Evolutionary conservation across 2,888 invertebrate genomes (phyloP).

Genomic region (Prenolepis imparis): DNA sequence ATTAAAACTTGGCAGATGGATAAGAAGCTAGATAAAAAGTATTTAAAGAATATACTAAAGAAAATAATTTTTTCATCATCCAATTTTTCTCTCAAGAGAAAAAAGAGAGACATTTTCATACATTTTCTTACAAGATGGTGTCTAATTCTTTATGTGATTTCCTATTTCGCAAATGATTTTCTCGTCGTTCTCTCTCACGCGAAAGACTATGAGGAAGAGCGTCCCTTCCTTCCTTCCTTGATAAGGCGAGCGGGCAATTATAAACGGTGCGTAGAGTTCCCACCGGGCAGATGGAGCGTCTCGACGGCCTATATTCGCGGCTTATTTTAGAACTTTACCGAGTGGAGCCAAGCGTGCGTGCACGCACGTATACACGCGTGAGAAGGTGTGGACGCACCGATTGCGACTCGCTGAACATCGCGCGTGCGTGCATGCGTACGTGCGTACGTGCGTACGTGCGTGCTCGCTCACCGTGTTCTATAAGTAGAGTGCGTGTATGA

Average conservation of each 20-base stretch:
- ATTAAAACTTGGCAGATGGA: neutral
- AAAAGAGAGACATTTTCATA: neutral
- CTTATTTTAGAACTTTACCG: slow-evolving; percentile 76
- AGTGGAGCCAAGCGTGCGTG: slow-evolving; percentile 52
- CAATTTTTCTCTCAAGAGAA: neutral
- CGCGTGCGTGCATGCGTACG: slow-evolving; percentile 42
- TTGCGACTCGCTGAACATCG: slow-evolving; percentile 63
- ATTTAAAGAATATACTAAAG: neutral
- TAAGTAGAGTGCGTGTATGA: slow-evolving; percentile 54
- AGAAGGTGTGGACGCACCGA: slow-evolving; percentile 56
- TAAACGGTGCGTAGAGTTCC: slow-evolving; percentile 72
- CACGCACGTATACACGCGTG: slow-evolving; percentile 61
- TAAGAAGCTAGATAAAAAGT: neutral
- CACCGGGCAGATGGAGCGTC: slow-evolving; percentile 71
- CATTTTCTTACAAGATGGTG: neutral
- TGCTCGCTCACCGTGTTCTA: slow-evolving; percentile 51
- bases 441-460: slow-evolving; percentile 35
- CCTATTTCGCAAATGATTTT: neutral
- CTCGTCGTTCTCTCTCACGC: slow-evolving; percentile 13
- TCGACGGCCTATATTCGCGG: slow-evolving; percentile 77
- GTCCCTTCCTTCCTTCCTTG: slow-evolving; percentile 38
- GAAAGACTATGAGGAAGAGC: slow-evolving; percentile 30
- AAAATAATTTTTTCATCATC: neutral
- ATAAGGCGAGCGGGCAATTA: slow-evolving; percentile 61
- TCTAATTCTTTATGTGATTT: neutral